These are phyloP conservation scores for Azemiops feae DNA, from an alignment of 2,113 vertebrate species.

Conservation along the genomic window DNA sequence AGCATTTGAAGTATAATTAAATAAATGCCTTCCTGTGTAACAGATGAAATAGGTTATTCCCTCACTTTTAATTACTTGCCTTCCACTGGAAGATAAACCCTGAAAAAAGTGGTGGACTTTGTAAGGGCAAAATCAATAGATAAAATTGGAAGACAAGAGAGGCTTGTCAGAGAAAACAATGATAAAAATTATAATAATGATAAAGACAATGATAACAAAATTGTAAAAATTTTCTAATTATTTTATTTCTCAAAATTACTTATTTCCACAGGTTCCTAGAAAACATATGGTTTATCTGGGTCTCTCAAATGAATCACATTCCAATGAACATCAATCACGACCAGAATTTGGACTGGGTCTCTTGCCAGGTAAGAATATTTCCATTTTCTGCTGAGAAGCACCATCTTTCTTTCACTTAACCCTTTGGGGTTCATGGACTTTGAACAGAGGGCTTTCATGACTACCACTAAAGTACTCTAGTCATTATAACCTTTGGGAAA, in stretches of 20 bases:
- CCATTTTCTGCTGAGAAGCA: not conserved
- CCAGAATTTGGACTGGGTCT: slow-evolving; percentile 77
- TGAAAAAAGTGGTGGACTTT: not conserved
- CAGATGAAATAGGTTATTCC: not conserved
- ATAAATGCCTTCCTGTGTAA: not conserved
- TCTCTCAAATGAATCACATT: slow-evolving; percentile 74
- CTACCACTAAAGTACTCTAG: not conserved
- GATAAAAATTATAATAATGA: not conserved
- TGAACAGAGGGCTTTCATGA: not conserved
- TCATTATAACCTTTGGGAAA: not conserved
- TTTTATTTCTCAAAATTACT: slow-evolving; percentile 31
- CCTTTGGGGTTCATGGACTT: too few relatives aligned
- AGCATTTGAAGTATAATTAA: not conserved
- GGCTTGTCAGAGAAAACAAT: not conserved
- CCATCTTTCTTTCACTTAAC: not conserved
- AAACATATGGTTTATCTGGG: slow-evolving; percentile 77
- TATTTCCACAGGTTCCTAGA: slow-evolving; percentile 62
- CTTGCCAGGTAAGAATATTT: slow-evolving; percentile 61
- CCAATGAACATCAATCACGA: slow-evolving; percentile 76
- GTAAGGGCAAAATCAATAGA: not conserved
- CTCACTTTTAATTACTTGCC: not conserved
- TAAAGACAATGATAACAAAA: not conserved
- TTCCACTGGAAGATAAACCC: not conserved
- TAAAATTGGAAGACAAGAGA: not conserved
- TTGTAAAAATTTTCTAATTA: not conserved